Percentiles rank a stretch among this genome's conserved stretches.
phyloP scores from a whole-genome alignment of 2,888 invertebrate species.

The Zeuzera pyrina region DNA sequence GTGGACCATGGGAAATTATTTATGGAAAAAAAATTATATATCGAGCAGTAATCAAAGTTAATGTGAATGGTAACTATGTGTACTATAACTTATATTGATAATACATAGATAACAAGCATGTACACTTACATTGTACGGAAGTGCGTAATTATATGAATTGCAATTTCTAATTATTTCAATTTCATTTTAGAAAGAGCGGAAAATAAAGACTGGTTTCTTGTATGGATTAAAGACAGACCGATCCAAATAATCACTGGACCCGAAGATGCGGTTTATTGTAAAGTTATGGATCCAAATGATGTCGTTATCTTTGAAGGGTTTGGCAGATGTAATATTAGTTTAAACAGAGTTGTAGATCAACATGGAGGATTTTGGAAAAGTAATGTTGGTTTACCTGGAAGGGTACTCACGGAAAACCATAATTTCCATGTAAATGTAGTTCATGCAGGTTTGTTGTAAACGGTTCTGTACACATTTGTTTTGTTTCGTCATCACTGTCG shows the following conservation, averaged over 20 bases:
- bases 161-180: neutral
- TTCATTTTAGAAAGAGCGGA: constrained; percentile 6
- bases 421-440: constrained; percentile 26
- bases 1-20: constrained; percentile 40
- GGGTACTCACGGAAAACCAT: constrained; percentile 26
- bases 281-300: constrained; percentile 25
- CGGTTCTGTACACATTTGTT: too few relatives aligned
- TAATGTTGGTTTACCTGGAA: constrained; percentile 28
- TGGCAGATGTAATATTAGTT: constrained; percentile 35
- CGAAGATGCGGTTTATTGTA: constrained; percentile 42
- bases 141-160: neutral
- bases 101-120: neutral
- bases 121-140: neutral
- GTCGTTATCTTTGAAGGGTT: constrained; percentile 35
- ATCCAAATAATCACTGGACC: constrained; percentile 34
- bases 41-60: constrained; percentile 30
- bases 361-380: constrained; percentile 44
- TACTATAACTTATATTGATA: neutral
- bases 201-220: constrained; percentile 4
- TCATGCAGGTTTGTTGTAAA: constrained; percentile 32
- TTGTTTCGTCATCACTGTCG: too few relatives aligned
- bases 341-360: constrained; percentile 28
- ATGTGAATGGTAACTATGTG: constrained; percentile 39
- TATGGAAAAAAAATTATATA: constrained; percentile 35
- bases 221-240: constrained; percentile 25